phyloP scores from a whole-genome alignment of 2,888 invertebrate species.

The Sisyra terminalis region DNA sequence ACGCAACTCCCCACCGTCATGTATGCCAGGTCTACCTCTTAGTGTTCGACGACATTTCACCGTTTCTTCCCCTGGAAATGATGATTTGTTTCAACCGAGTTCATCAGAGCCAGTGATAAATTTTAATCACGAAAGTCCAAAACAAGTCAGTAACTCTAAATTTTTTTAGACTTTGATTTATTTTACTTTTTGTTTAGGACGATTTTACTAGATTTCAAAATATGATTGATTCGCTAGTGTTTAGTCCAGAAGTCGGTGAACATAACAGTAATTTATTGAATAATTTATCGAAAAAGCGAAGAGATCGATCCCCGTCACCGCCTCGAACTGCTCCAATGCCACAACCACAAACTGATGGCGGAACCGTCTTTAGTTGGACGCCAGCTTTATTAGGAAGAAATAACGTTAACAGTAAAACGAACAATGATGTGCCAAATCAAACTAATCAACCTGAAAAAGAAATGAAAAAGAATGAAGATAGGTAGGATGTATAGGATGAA shows the following conservation, averaged over 20 bases:
- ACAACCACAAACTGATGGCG: slow-evolving; percentile 5
- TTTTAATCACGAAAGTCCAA: too few relatives aligned
- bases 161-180: background rate
- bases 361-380: slow-evolving; percentile 11
- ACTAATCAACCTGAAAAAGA: slow-evolving; percentile 7
- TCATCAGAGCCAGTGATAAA: too few relatives aligned
- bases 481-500: background rate
- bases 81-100: too few relatives aligned
- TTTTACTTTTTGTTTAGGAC: slow-evolving; percentile 5
- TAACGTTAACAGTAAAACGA: background rate
- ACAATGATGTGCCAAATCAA: slow-evolving; percentile 1
- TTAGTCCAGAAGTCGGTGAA: slow-evolving; percentile 3
- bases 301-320: slow-evolving; percentile 9
- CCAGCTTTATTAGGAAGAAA: slow-evolving; percentile 9
- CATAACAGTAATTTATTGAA: background rate
- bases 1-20: too few relatives aligned
- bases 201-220: slow-evolving; percentile 9
- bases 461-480: slow-evolving; percentile 7
- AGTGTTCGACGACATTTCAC: too few relatives aligned
- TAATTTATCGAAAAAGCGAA: background rate
- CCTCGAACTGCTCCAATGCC: slow-evolving; percentile 9
- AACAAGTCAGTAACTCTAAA: too few relatives aligned
- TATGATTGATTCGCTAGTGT: slow-evolving; percentile 9
- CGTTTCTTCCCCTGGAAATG: too few relatives aligned
- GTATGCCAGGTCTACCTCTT: too few relatives aligned